These are phyloP conservation scores for Philopotamus ludificatus DNA, from an alignment of 1,140 invertebrate genomes.

Conservation along the genomic window DNA sequence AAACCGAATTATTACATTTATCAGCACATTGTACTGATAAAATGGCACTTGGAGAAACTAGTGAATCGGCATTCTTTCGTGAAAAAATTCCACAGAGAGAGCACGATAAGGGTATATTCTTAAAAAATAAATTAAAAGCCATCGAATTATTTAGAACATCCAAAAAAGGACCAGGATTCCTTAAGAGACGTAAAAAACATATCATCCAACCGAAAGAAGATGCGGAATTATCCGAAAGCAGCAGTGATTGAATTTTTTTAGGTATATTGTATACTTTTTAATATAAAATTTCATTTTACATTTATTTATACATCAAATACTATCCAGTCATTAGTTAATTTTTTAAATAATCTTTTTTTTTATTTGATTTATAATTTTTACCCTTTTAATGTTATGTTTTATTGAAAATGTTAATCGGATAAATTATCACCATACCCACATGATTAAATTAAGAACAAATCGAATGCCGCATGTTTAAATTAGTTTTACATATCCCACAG, in stretches of 20 bases:
- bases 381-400: too few relatives aligned
- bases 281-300: too few relatives aligned
- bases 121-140: slow-evolving; percentile 71
- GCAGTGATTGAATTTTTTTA: slow-evolving; percentile 50
- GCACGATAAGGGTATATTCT: slow-evolving; percentile 61
- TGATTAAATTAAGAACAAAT: too few relatives aligned
- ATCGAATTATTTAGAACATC: slow-evolving; percentile 73
- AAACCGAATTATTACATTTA: neutral
- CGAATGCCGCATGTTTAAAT: too few relatives aligned
- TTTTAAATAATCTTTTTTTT: too few relatives aligned
- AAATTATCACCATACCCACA: too few relatives aligned
- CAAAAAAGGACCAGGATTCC: slow-evolving; percentile 58
- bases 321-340: too few relatives aligned
- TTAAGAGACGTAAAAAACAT: slow-evolving; percentile 51
- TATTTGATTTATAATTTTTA: too few relatives aligned
- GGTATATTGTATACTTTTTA: neutral
- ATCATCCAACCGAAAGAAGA: slow-evolving; percentile 56
- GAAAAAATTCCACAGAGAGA: slow-evolving; percentile 75
- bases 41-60: neutral
- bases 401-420: too few relatives aligned
- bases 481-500: too few relatives aligned
- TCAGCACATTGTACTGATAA: slow-evolving; percentile 33
- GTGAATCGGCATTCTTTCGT: slow-evolving; percentile 47
- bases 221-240: slow-evolving; percentile 67
- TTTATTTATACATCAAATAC: too few relatives aligned